Conservation (phyloP, 2,113 vertebrate genomes). For the Hemibagrus wyckioides region DNA sequence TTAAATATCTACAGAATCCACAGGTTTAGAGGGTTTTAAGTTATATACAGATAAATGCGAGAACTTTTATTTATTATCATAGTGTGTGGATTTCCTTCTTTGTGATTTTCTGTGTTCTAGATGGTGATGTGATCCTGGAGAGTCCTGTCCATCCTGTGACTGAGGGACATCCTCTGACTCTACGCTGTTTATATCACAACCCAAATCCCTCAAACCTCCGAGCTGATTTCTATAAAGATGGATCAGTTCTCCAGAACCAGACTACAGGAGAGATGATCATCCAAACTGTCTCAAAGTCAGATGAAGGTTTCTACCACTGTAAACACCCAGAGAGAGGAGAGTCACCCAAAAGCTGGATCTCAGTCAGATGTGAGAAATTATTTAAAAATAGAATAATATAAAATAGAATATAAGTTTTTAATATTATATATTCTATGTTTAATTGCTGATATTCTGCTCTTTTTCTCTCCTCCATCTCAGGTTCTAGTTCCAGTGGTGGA, state of each 20-base stretch:
- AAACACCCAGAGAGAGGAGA: background rate
- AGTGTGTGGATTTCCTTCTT: background rate
- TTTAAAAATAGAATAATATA: too few relatives aligned
- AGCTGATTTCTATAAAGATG: background rate
- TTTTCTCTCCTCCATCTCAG: background rate
- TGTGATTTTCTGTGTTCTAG: background rate
- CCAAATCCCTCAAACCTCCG: background rate
- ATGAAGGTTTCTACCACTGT: background rate
- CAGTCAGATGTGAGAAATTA: background rate
- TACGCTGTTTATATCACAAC: background rate
- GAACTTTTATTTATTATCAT: too few relatives aligned
- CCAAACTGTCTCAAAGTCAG: background rate
- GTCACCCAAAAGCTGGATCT: background rate
- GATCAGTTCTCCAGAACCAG: background rate
- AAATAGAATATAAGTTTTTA: too few relatives aligned
- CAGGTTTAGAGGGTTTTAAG: too few relatives aligned
- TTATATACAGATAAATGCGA: too few relatives aligned
- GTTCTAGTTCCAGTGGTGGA: background rate
- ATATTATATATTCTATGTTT: background rate
- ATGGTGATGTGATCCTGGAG: background rate
- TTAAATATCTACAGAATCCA: too few relatives aligned
- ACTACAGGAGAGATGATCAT: background rate
- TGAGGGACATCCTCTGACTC: background rate
- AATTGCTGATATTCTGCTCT: background rate
- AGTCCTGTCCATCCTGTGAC: background rate